phyloP scores from a whole-genome alignment of 1,140 invertebrate species.

The Bombus cullumanus region DNA sequence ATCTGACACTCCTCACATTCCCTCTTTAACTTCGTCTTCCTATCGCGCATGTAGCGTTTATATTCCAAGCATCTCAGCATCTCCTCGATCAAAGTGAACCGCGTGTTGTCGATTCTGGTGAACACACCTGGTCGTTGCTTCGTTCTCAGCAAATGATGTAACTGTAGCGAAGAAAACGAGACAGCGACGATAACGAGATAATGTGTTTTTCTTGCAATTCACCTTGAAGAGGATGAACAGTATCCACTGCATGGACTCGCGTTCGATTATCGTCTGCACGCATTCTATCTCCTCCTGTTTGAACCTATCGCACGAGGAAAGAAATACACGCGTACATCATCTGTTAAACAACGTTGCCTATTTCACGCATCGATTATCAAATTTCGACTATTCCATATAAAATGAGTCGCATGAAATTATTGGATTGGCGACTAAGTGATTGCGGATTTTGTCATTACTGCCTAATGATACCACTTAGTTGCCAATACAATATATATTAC shows the following conservation, averaged over 20 bases:
- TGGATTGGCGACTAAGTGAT: too few relatives aligned
- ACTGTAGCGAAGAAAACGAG: slow-evolving; percentile 30
- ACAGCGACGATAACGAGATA: too few relatives aligned
- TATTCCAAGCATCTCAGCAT: slow-evolving; percentile 71
- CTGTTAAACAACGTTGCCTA: too few relatives aligned
- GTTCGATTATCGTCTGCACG: slow-evolving; percentile 38
- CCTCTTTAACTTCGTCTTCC: not conserved
- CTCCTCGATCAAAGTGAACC: slow-evolving; percentile 66
- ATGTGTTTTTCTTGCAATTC: not conserved
- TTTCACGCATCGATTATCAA: too few relatives aligned
- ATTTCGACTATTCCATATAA: too few relatives aligned
- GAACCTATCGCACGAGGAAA: slow-evolving; percentile 45
- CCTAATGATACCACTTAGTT: too few relatives aligned
- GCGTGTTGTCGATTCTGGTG: slow-evolving; percentile 66
- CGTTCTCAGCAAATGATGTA: slow-evolving; percentile 71
- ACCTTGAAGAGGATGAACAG: slow-evolving; percentile 72
- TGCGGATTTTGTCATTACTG: too few relatives aligned
- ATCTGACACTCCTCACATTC: slow-evolving; percentile 23
- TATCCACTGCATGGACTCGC: slow-evolving; percentile 66
- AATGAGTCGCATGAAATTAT: too few relatives aligned
- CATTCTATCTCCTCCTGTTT: slow-evolving; percentile 47
- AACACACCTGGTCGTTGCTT: slow-evolving; percentile 66
- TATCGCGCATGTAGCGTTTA: slow-evolving; percentile 35
- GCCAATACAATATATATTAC: too few relatives aligned
- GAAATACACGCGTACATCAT: too few relatives aligned